phyloP scores from a whole-genome alignment of 2,113 vertebrate genomes.

The Brachionichthys hirsutus region DNA sequence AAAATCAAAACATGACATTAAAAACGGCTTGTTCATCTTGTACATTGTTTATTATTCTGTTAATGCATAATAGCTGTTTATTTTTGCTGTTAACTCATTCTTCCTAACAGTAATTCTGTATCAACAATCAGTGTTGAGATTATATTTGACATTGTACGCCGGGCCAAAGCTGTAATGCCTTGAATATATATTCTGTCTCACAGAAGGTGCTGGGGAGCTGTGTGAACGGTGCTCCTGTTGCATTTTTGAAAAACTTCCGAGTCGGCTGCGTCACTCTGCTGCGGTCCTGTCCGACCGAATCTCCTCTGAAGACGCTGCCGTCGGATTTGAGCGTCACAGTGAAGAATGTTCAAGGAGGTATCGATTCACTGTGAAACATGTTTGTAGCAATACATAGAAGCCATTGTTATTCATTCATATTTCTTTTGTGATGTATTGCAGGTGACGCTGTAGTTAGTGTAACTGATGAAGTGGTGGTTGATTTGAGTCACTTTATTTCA shows the following conservation, averaged over 20 bases:
- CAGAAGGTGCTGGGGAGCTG: conserved; percentile 86
- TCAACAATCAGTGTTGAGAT: background rate
- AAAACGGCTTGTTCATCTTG: too few species aligned
- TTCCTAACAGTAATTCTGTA: too few species aligned
- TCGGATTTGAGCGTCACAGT: conserved; percentile 56
- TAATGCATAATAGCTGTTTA: too few species aligned
- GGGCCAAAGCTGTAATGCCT: background rate
- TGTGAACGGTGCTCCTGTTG: conserved; percentile 80
- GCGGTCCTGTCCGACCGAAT: conserved; percentile 61
- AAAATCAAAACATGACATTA: too few species aligned
- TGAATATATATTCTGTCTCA: conserved; percentile 13
- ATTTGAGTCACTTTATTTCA: conserved; percentile 59
- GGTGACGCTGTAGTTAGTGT: conserved; percentile 66
- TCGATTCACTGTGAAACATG: conserved; percentile 11
- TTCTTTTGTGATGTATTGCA: conserved; percentile 35
- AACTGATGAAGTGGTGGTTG: conserved; percentile 50
- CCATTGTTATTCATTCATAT: background rate
- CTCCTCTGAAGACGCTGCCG: conserved; percentile 44
- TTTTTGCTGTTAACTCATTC: too few species aligned
- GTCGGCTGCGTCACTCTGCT: conserved; percentile 71
- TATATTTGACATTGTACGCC: background rate
- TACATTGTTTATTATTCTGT: too few species aligned
- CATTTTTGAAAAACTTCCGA: conserved; percentile 81
- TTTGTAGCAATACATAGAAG: background rate
- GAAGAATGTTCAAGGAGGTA: conserved; percentile 74